A percentile compares a stretch with the other conserved stretches of the same genome.
Conservation (phyloP, 2,888 invertebrate species). For the Lasioglossum calceatum region DNA sequence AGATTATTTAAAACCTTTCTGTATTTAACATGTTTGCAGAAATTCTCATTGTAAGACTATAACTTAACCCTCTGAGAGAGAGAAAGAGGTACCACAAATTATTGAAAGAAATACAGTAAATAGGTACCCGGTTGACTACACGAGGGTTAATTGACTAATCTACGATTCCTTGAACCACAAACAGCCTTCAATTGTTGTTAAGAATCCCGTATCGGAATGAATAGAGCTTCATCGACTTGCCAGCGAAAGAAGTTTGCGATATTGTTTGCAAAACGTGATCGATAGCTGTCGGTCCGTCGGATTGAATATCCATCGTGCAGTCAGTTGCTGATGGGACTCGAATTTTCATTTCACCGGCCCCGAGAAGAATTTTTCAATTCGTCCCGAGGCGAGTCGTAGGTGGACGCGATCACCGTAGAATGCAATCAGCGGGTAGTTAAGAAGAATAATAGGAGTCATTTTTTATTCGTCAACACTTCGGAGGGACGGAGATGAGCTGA, state of each 20-base stretch:
- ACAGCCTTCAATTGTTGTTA: background rate
- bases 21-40: too few species aligned
- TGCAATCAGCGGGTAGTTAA: slow-evolving; percentile 77
- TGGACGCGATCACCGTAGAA: slow-evolving; percentile 60
- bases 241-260: background rate
- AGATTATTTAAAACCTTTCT: too few species aligned
- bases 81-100: too few species aligned
- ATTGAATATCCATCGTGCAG: slow-evolving; percentile 4
- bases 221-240: background rate
- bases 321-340: background rate
- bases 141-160: background rate
- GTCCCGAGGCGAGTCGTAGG: slow-evolving; percentile 29
- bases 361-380: slow-evolving; percentile 42
- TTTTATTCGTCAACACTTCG: slow-evolving; percentile 68
- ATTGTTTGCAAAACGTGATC: background rate
- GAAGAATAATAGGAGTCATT: slow-evolving; percentile 76
- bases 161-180: background rate
- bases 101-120: too few species aligned
- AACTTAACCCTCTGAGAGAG: too few species aligned
- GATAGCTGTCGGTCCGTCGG: background rate
- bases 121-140: too few species aligned
- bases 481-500: slow-evolving; percentile 74
- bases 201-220: background rate
- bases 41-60: too few species aligned
- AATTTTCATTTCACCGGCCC: slow-evolving; percentile 16